Evolutionary conservation across 2,888 invertebrate species (phyloP).

Genomic region (Sesia apiformis): DNA sequence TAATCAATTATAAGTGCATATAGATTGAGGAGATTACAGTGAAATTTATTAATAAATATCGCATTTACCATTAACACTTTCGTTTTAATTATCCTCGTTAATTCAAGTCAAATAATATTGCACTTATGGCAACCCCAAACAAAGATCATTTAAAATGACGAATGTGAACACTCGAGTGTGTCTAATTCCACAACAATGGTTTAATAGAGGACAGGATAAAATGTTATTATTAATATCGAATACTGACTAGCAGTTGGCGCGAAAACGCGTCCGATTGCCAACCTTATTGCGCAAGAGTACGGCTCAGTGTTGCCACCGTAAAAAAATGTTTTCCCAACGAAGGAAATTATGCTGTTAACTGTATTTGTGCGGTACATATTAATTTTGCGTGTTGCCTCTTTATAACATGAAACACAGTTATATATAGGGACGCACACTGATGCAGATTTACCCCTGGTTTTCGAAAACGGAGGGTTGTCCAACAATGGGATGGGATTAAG

Average conservation of each 20-base stretch:
- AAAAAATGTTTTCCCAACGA: constrained; percentile 18
- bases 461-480: constrained; percentile 25
- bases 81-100: constrained; percentile 16
- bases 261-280: constrained; percentile 9
- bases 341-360: constrained; percentile 49
- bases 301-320: constrained; percentile 21
- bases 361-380: constrained; percentile 62
- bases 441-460: constrained; percentile 23
- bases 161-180: constrained; percentile 36
- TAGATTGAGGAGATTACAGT: constrained; percentile 69
- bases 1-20: constrained; percentile 62
- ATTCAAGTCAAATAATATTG: constrained; percentile 2
- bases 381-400: constrained; percentile 57
- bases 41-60: constrained; percentile 73
- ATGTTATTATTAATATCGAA: constrained; percentile 37
- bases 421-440: constrained; percentile 18
- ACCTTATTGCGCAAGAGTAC: constrained; percentile 22
- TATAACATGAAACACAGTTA: constrained; percentile 17
- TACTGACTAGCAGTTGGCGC: constrained; percentile 22
- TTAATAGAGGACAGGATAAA: constrained; percentile 35
- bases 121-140: constrained; percentile 14
- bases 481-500: constrained; percentile 65
- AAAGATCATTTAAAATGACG: constrained; percentile 33
- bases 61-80: constrained; percentile 56
- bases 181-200: constrained; percentile 40